phyloP scores from a whole-genome alignment of 2,888 invertebrate genomes.

The Patella pellucida region DNA sequence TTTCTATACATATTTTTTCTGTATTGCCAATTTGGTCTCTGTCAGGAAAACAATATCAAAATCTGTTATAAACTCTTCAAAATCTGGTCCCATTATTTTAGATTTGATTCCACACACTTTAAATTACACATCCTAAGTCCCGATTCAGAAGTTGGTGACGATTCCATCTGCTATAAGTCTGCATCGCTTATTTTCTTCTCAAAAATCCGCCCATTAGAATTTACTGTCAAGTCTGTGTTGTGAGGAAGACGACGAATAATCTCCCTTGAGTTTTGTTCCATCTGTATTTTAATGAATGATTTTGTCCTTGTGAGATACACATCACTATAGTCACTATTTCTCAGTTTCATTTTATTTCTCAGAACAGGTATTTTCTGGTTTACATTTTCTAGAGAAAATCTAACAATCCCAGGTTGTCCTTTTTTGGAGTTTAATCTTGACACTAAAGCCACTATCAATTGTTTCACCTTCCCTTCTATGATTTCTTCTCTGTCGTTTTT shows the following conservation, averaged over 20 bases:
- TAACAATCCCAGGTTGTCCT: not conserved
- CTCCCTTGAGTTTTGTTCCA: conserved; percentile 4
- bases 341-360: no score
- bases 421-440: not conserved
- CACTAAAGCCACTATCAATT: not conserved
- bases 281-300: not conserved
- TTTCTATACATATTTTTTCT: no score
- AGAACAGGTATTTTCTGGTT: not conserved
- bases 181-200: not conserved
- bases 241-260: not conserved
- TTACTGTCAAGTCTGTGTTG: not conserved
- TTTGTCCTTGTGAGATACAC: not conserved
- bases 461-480: no score
- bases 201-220: not conserved
- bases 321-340: not conserved
- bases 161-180: not conserved
- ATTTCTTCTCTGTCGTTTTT: no score
- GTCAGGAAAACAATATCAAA: not conserved
- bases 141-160: not conserved
- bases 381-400: not conserved
- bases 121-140: not conserved
- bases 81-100: not conserved
- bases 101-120: not conserved
- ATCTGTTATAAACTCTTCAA: conserved; percentile 1
- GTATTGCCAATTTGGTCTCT: no score